phyloP scores from a whole-genome alignment of 2,797 vertebrate species.

The Anabas testudineus region DNA sequence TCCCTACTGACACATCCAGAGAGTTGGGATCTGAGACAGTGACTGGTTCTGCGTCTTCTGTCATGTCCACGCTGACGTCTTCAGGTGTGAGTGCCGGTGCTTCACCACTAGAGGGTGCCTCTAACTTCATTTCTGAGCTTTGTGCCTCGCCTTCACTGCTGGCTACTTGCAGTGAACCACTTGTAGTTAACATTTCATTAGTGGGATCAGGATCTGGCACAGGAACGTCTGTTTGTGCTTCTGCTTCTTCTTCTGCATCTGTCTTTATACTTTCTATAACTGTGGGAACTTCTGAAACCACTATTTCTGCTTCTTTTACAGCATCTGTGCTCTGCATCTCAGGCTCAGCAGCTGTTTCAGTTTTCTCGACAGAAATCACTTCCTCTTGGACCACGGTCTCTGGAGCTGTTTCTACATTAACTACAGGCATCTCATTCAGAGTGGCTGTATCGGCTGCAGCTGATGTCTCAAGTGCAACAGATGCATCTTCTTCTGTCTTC shows the following conservation, averaged over 20 bases:
- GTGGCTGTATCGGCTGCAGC: not conserved
- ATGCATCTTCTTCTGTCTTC: not conserved
- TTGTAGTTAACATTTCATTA: conserved; percentile 1
- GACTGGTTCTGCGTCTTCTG: not conserved
- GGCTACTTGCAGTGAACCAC: not conserved
- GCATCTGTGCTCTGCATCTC: conserved; percentile 1
- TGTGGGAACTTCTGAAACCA: not conserved
- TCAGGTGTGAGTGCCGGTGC: not conserved
- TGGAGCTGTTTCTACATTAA: not conserved
- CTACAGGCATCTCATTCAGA: not conserved
- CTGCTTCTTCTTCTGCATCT: conserved; percentile 9
- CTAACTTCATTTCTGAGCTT: conserved; percentile 2
- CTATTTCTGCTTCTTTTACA: conserved; percentile 5
- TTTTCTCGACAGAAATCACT: not conserved
- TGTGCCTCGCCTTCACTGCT: not conserved
- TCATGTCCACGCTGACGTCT: not conserved
- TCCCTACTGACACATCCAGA: conserved; percentile 33
- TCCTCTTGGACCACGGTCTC: conserved; percentile 16
- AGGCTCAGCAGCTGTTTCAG: conserved; percentile 8
- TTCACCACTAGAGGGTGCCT: conserved; percentile 56
- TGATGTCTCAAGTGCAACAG: not conserved
- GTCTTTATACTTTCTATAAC: not conserved
- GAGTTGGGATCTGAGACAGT: conserved; percentile 31
- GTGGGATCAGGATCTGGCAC: not conserved
- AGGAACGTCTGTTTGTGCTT: conserved; percentile 15